Base-by-base conservation (phyloP, 2,888 invertebrate species). In the Dynastes maya region DNA sequence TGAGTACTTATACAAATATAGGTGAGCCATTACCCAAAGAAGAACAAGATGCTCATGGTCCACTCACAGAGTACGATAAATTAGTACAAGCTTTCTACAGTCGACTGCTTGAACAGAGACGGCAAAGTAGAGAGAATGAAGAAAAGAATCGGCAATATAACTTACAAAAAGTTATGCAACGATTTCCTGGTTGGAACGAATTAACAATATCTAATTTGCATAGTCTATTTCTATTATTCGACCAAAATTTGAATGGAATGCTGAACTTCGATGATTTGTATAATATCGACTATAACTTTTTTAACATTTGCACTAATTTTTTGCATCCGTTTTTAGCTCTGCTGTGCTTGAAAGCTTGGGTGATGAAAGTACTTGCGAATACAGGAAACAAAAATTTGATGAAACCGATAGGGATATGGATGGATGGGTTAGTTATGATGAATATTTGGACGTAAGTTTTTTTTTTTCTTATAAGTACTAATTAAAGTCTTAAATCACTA, bases 141-240 rank as follows among this genome's bases (percentile, higher is more conserved):
- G 91, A 91, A 81, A 89, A 90, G 81, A 91, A 91, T 83, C 89
- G 90, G 4, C 88, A 90, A 51, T 91, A 90, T 89, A 91, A 90
- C 82, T 89, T 90, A 84, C 90, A 90, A 86, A 90, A 90, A 83
- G 89, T 91, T 70, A 89, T 90, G 72, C 87, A 88, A 79, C 87
- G 89, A 22, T 92, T 90, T 85, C 91, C 91, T 0, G 91, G 91
- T 1, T 92, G 92, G 92, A 91, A 91, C 83, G 91, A 91, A 83
- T 88, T 91, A 78, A 91, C 91, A 65, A 90, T 92, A 77, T 89
- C 91, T 32, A 91, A 92, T 84, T 86, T 92, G 78, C 91, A 92
- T 85, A 91, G 91, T 80, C 83, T 91, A 64, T 92, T 91, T 84
- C 85, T 91, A 63, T 86, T 91, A 71, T 91, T 92, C 81, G 91